These are phyloP conservation scores for Xiphorhynchus erythropygius DNA, from an alignment of 2,797 vertebrate species.

Conservation along the genomic window DNA sequence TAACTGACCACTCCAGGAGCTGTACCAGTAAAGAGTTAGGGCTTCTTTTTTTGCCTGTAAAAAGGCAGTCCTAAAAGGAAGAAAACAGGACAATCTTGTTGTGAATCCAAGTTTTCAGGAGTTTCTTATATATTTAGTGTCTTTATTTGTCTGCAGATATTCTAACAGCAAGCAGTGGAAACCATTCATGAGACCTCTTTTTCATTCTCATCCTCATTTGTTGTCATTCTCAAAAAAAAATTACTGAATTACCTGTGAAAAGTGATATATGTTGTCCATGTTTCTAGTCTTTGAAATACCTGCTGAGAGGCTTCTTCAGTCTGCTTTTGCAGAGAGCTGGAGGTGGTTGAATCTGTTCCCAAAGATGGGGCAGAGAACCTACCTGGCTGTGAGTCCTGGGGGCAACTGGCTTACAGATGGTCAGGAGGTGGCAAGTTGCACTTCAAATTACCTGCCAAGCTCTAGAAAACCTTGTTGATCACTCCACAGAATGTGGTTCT, in stretches of 20 bases:
- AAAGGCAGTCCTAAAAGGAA: background rate
- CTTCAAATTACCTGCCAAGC: background rate
- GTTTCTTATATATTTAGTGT: background rate
- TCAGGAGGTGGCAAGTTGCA: background rate
- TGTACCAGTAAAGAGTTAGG: background rate
- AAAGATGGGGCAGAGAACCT: background rate
- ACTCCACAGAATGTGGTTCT: background rate
- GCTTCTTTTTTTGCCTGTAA: background rate
- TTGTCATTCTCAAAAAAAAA: background rate
- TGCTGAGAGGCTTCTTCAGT: conserved; percentile 17
- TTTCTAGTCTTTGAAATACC: conserved; percentile 17
- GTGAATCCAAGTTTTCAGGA: background rate
- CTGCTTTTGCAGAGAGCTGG: background rate
- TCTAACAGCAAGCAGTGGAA: background rate
- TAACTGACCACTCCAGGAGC: background rate
- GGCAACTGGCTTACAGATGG: background rate
- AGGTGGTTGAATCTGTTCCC: background rate
- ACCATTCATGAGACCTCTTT: background rate
- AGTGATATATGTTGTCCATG: conserved; percentile 29
- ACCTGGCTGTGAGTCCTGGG: background rate
- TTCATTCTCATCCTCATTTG: conserved; percentile 46
- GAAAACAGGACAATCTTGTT: background rate
- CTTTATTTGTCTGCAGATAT: conserved; percentile 5
- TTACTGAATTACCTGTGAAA: background rate
- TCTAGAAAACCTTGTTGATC: background rate